Percentiles rank a stretch among this genome's conserved stretches.
phyloP scores from a whole-genome alignment of 1,140 invertebrate species.

The Bombus balteatus region DNA sequence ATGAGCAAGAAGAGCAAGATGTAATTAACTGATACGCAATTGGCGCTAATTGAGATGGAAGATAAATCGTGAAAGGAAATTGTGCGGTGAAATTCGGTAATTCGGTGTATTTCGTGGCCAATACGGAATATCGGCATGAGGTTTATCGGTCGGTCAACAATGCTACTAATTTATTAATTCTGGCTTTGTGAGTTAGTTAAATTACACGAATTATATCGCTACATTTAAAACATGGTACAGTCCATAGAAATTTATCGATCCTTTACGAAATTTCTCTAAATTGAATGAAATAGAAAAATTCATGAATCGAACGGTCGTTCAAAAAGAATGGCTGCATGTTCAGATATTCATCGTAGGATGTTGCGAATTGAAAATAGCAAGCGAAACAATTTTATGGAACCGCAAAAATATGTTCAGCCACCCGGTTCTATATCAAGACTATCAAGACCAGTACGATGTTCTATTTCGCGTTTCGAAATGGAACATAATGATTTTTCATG shows the following conservation, averaged over 20 bases:
- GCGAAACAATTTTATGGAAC: neutral
- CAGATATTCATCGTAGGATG: neutral
- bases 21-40: slow-evolving; percentile 20
- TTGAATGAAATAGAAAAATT: too few relatives aligned
- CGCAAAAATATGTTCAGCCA: neutral
- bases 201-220: too few relatives aligned
- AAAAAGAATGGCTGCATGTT: neutral
- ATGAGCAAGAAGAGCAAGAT: neutral
- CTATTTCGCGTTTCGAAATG: neutral
- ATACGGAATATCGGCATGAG: neutral
- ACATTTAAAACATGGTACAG: too few relatives aligned
- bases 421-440: too few relatives aligned
- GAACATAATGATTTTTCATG: neutral
- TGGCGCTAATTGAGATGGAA: slow-evolving; percentile 26
- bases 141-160: slow-evolving; percentile 1
- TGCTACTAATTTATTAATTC: neutral
- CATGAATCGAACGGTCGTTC: too few relatives aligned
- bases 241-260: too few relatives aligned
- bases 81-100: slow-evolving; percentile 7
- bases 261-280: neutral
- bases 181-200: neutral
- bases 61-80: slow-evolving; percentile 25
- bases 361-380: neutral
- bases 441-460: neutral
- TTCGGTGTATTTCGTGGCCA: neutral